These are phyloP conservation scores for Ennomos fuscantarius DNA, from an alignment of 2,888 invertebrate genomes.

Conservation along the genomic window DNA sequence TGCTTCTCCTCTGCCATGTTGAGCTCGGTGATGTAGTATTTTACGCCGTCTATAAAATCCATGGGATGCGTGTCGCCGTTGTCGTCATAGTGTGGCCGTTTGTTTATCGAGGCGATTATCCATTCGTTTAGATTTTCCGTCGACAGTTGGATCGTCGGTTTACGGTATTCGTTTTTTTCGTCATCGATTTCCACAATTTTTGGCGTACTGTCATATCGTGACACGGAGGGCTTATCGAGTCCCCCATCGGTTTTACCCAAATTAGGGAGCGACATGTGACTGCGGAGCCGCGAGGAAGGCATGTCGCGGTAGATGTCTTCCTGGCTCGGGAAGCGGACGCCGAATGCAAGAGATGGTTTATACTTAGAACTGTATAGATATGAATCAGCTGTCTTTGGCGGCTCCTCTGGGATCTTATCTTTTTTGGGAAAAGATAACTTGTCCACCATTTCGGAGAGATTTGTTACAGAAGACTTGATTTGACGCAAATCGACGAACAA, in stretches of 20 bases:
- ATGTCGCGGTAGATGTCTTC: conserved; percentile 75
- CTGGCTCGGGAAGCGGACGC: conserved; percentile 79
- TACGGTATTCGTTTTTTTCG: conserved; percentile 55
- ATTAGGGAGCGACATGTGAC: conserved; percentile 80
- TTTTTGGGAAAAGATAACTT: conserved; percentile 72
- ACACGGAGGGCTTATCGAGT: conserved; percentile 59
- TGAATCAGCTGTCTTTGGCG: conserved; percentile 58
- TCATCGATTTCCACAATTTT: conserved; percentile 76
- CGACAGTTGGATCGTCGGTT: conserved; percentile 60
- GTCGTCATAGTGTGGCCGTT: conserved; percentile 77
- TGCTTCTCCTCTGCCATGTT: conserved; percentile 71
- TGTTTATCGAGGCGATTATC: conserved; percentile 73
- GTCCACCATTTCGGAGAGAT: conserved; percentile 80
- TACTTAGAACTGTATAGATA: conserved; percentile 66
- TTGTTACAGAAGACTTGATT: conserved; percentile 79
- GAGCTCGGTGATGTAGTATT: conserved; percentile 75
- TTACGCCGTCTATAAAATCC: conserved; percentile 76
- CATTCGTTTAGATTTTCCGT: conserved; percentile 72
- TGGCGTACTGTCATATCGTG: conserved; percentile 54
- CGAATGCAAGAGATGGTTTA: conserved; percentile 75
- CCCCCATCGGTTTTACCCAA: conserved; percentile 68
- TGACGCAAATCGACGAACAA: conserved; percentile 81
- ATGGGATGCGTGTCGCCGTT: conserved; percentile 75
- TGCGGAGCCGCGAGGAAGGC: conserved; percentile 76
- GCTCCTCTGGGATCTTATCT: conserved; percentile 57